phyloP scores from a whole-genome alignment of 1,140 invertebrate genomes.

The Drosophila carrolli region DNA sequence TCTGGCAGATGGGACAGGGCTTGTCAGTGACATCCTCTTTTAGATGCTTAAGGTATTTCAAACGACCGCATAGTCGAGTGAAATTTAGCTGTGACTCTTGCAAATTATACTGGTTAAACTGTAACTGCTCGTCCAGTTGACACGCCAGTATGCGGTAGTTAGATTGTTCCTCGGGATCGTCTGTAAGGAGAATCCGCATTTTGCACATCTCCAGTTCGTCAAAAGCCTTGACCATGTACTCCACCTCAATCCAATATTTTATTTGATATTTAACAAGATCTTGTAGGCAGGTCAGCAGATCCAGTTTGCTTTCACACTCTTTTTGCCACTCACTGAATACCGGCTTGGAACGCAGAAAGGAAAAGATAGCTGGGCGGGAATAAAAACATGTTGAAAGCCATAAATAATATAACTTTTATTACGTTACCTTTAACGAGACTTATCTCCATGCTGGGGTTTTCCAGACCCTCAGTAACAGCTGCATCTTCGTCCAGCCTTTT shows the following conservation, averaged over 20 bases:
- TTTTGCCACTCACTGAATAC: slow-evolving; percentile 23
- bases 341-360: slow-evolving; percentile 42
- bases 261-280: slow-evolving; percentile 88
- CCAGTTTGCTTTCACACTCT: slow-evolving; percentile 85
- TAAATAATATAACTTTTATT: not conserved
- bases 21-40: slow-evolving; percentile 84
- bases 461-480: slow-evolving; percentile 81
- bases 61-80: slow-evolving; percentile 52
- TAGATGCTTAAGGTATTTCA: slow-evolving; percentile 81
- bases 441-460: slow-evolving; percentile 84
- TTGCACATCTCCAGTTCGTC: slow-evolving; percentile 92
- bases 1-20: slow-evolving; percentile 89
- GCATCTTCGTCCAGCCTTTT: slow-evolving; percentile 80
- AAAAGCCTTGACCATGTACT: slow-evolving; percentile 85
- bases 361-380: slow-evolving; percentile 50
- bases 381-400: not conserved
- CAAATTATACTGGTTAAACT: slow-evolving; percentile 57
- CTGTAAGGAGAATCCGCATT: slow-evolving; percentile 85
- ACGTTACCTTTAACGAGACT: slow-evolving; percentile 56
- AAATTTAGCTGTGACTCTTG: slow-evolving; percentile 67
- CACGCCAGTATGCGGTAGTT: slow-evolving; percentile 63
- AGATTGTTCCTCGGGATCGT: slow-evolving; percentile 69
- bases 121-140: slow-evolving; percentile 55
- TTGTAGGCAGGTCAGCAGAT: slow-evolving; percentile 87
- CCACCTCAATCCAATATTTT: slow-evolving; percentile 82